Evolutionary conservation across 2,888 invertebrate species (phyloP).

Genomic region (Idaea dimidiata): DNA sequence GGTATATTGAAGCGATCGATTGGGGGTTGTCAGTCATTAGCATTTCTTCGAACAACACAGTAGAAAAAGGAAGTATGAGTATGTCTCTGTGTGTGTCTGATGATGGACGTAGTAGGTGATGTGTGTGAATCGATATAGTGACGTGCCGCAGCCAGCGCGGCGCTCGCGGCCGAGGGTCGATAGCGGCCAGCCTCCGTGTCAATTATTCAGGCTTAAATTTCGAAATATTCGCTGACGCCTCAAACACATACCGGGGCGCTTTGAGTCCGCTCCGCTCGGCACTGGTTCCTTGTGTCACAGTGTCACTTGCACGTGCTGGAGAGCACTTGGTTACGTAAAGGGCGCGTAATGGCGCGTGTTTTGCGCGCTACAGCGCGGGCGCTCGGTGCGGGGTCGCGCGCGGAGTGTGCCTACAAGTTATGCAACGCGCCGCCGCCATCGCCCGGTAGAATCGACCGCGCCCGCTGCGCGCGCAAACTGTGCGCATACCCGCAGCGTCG

Average conservation of each 20-base stretch:
- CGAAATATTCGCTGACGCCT: slow-evolving; percentile 44
- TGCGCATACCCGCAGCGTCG: slow-evolving; percentile 69
- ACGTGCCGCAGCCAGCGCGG: slow-evolving; percentile 73
- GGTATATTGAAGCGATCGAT: slow-evolving; percentile 19
- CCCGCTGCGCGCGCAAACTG: slow-evolving; percentile 63
- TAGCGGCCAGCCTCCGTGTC: slow-evolving; percentile 77
- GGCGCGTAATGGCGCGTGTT: slow-evolving; percentile 69
- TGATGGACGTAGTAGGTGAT: slow-evolving; percentile 22
- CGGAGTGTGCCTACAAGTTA: slow-evolving; percentile 76
- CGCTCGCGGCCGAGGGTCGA: slow-evolving; percentile 72
- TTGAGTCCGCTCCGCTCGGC: slow-evolving; percentile 34
- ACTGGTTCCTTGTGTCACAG: slow-evolving; percentile 55
- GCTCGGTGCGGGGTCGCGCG: slow-evolving; percentile 76
- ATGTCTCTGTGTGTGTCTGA: background rate
- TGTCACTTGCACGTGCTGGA: slow-evolving; percentile 58
- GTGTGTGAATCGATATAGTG: slow-evolving; percentile 26
- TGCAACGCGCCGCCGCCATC: slow-evolving; percentile 76
- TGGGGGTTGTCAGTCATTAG: slow-evolving; percentile 24
- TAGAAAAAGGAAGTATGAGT: slow-evolving; percentile 14
- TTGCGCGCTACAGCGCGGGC: slow-evolving; percentile 72
- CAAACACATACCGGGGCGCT: slow-evolving; percentile 68
- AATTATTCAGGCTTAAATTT: slow-evolving; percentile 57
- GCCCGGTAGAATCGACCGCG: slow-evolving; percentile 71
- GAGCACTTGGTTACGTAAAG: slow-evolving; percentile 77
- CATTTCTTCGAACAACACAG: slow-evolving; percentile 28